phyloP scores from a whole-genome alignment of 2,888 invertebrate species.

The Dynastes tityus region DNA sequence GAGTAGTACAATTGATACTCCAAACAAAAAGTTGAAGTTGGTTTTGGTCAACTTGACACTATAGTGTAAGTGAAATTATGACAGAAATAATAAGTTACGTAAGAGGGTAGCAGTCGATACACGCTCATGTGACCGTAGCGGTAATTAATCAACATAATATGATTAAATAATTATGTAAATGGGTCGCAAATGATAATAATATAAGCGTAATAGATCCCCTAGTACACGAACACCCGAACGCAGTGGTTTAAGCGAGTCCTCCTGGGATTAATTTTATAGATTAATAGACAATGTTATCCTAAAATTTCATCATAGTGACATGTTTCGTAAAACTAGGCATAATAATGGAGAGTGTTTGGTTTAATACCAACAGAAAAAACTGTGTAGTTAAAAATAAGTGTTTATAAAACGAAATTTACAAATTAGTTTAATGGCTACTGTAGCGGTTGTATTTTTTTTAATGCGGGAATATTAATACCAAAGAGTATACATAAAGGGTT shows the following conservation, averaged over 20 bases:
- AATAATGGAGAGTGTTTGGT: too few relatives aligned
- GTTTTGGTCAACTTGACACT: background rate
- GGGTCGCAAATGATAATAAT: slow-evolving; percentile 20
- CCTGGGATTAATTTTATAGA: slow-evolving; percentile 10
- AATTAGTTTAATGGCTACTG: too few relatives aligned
- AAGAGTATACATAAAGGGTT: too few relatives aligned
- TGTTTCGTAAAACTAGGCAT: background rate
- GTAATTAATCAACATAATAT: slow-evolving; percentile 25
- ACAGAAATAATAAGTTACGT: slow-evolving; percentile 7
- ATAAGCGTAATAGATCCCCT: slow-evolving; percentile 12
- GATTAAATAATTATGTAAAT: slow-evolving; percentile 24
- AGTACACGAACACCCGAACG: background rate
- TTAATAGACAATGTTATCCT: slow-evolving; percentile 7
- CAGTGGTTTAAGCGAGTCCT: slow-evolving; percentile 9
- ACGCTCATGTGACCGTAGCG: background rate
- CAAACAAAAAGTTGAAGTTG: too few relatives aligned
- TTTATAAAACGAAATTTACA: too few relatives aligned
- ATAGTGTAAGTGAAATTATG: background rate
- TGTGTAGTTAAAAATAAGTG: too few relatives aligned
- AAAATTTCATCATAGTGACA: background rate
- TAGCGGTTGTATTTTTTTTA: too few relatives aligned
- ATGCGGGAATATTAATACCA: too few relatives aligned
- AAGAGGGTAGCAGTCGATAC: background rate
- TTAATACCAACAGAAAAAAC: too few relatives aligned
- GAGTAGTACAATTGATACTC: background rate